phyloP scores from a whole-genome alignment of 53 echinoderm and acorn worm genomes.

The Hippasteria phrygiana region DNA sequence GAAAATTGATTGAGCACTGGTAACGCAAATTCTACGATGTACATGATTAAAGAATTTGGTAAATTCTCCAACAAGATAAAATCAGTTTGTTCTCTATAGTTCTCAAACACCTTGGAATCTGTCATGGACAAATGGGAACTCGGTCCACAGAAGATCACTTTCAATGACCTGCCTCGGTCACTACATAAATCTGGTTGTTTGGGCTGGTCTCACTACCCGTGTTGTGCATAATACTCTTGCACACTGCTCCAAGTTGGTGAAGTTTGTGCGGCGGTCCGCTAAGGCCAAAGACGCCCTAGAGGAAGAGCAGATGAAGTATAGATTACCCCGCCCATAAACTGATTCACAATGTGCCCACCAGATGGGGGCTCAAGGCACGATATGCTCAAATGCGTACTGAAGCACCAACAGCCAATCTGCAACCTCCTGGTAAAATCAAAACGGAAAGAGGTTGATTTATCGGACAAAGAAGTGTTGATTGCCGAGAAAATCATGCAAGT shows the following conservation, averaged over 20 bases:
- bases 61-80: too few relatives aligned
- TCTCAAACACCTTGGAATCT: background rate
- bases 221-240: background rate
- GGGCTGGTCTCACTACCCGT: conserved; percentile 17
- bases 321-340: conserved; percentile 39
- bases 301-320: conserved; percentile 39
- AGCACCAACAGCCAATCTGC: conserved; percentile 31
- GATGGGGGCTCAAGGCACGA: conserved; percentile 26
- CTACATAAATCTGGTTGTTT: conserved; percentile 56
- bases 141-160: background rate
- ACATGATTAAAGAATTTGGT: too few relatives aligned
- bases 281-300: conserved; percentile 49
- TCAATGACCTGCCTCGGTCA: conserved; percentile 58
- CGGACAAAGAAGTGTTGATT: background rate
- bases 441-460: conserved; percentile 4
- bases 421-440: background rate
- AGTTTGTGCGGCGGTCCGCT: conserved; percentile 31
- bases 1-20: too few relatives aligned
- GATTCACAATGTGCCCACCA: background rate
- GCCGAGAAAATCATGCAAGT: background rate
- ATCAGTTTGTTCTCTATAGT: too few relatives aligned
- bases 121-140: conserved; percentile 49
- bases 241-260: conserved; percentile 36
- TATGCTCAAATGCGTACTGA: conserved; percentile 4
- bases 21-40: too few relatives aligned